Base-by-base conservation (phyloP, 2,888 invertebrate species). In the Coelopa pilipes region DNA sequence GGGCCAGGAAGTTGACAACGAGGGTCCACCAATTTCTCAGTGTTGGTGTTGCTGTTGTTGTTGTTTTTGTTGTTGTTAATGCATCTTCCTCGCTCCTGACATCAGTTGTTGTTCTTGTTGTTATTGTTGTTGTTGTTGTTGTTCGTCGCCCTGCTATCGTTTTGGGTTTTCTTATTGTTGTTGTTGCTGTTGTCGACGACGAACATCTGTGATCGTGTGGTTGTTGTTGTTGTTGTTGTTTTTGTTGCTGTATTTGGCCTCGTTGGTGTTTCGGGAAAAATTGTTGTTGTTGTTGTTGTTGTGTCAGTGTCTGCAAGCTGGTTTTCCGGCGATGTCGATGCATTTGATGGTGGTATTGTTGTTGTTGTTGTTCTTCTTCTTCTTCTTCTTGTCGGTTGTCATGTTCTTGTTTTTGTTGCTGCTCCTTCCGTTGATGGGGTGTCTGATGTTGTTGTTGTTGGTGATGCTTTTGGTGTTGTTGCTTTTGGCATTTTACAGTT, bases 321-420 rank as follows among this genome's bases (percentile, higher is more conserved):
- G 10, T 2, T 57, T 57, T 57, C 19, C 57, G 57, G 10, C 57
- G 57, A 17, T 57, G n/a, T 17, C 11, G 24, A 67, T 34, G 34
- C 34, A 34, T 57, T 57, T 34, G 34, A 34, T 34, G 49, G n/a
- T 59, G 70, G 17, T 79, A 76, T 76, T 76, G 74, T 71, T 73
- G 77, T 62, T 78, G 78, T 75, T 77, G 79, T 47, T 63, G 50
- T 62, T 59, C 7, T 46, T 46, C 34, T 19, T 21, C 47, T 65
- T 70, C 49, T 24, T 79, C 75, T 76, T 76, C 74, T 66, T 74
- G 78, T 62, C 50, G 50, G 63, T 59, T 9, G 46, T 46, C 34
- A 47, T 21, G 57, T 65, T 70, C 49, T 24, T 79, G 75, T 76
- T 76, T 74, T 66, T 74, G 78, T 62, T 78, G 78, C 74, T 76